Conservation (phyloP, 2,113 vertebrate species). For the Dunckerocampus dactyliophorus region DNA sequence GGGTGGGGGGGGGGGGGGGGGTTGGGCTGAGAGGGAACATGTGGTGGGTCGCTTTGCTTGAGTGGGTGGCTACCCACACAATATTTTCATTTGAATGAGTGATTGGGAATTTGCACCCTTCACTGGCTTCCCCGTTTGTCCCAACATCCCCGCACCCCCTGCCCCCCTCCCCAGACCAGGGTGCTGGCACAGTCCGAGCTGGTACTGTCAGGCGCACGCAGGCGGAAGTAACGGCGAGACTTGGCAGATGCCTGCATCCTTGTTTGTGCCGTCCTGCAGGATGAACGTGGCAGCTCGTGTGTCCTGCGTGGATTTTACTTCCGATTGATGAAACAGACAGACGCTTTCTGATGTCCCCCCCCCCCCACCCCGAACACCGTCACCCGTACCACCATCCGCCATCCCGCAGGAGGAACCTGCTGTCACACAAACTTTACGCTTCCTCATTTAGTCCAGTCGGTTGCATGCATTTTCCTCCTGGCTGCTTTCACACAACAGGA, state of each 20-base stretch:
- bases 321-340: slow-evolving; percentile 59
- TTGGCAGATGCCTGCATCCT: slow-evolving; percentile 60
- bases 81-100: slow-evolving; percentile 44
- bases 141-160: neutral
- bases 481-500: neutral
- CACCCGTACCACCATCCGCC: neutral
- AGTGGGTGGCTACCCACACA: slow-evolving; percentile 13
- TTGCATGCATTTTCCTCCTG: too few relatives aligned
- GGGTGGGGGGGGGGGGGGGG: neutral
- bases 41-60: slow-evolving; percentile 26
- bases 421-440: slow-evolving; percentile 13
- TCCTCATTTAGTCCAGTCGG: neutral
- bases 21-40: slow-evolving; percentile 20
- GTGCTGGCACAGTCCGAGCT: slow-evolving; percentile 32
- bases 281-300: slow-evolving; percentile 39
- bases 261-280: slow-evolving; percentile 58
- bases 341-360: slow-evolving; percentile 47
- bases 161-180: slow-evolving; percentile 19
- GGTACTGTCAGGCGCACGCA: slow-evolving; percentile 46
- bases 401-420: slow-evolving; percentile 17
- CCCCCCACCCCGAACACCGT: neutral
- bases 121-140: slow-evolving; percentile 31
- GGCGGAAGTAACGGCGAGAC: slow-evolving; percentile 64
- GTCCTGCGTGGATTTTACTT: slow-evolving; percentile 54
- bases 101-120: slow-evolving; percentile 59